Base-by-base conservation (phyloP, 2,113 vertebrate species). In the Nycticorax nycticorax region DNA sequence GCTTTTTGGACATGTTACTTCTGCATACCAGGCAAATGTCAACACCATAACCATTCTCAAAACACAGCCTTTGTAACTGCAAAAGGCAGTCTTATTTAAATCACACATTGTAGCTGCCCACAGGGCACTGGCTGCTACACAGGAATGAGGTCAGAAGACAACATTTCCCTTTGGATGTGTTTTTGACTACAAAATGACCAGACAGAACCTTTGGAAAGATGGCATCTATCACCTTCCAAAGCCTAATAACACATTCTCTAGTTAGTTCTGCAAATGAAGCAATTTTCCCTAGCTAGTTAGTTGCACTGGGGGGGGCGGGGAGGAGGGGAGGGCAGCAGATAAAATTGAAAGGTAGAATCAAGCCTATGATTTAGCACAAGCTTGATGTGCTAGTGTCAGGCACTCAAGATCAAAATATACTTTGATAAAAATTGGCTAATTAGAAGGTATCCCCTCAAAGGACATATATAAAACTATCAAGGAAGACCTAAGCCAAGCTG, bases 271-370 rank as follows among this genome's bases (percentile, higher is more conserved):
- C 37, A 78, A 76, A 60, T 43, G 6, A 77, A 53, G 17, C 10
- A 18, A 14, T 72, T 57, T 93, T 45, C 9, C 16, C 24, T 16
- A 52, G 10, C 56, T 66, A 79, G 17, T 16, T 69, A 33, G 41
- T 33, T n/a, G 12, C 39, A 55, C 18, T 85, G 14, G 15, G 13
- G 9, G 3, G 8, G 30, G 2, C 12, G 39, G 0, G 3, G 8
- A 24, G 47, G 20, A 22, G 12, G 15, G 2, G 30, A n/a, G 19
- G 5, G 39, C 41, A 41, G 41, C 41, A 41, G 41, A 43, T 41
- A 80, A 80, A 92, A 90, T 0, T 26, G 45, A 62, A 76, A 80
- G 9, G 17, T n/a, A 76, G 12, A 71, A 67, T 37, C 23, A 53
- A 83, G 23, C 9, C 8, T n/a, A 43, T 0, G 1, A 57, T 76